phyloP scores from a whole-genome alignment of 1,140 invertebrate species.

The Antheraea mylitta region DNA sequence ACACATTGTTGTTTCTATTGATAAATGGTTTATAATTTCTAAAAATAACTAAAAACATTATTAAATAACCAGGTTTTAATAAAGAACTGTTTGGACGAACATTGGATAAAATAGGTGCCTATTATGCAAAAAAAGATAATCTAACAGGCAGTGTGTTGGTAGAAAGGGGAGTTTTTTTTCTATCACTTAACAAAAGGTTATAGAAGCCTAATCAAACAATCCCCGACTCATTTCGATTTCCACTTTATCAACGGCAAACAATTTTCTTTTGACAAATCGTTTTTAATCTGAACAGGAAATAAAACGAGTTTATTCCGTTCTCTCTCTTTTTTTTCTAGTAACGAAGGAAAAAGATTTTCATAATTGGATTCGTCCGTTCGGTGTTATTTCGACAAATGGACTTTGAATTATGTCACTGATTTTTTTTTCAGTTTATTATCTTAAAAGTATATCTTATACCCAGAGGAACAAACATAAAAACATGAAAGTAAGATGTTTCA shows the following conservation, averaged over 20 bases:
- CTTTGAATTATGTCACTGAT: neutral
- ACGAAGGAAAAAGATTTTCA: conserved; percentile 28
- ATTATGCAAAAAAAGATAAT: too few species aligned
- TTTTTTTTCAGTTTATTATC: neutral
- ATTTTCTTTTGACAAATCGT: conserved; percentile 32
- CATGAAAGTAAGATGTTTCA: too few species aligned
- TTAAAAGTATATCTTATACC: too few species aligned
- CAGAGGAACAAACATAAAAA: too few species aligned
- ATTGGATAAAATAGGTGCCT: too few species aligned
- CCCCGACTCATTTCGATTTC: conserved; percentile 16
- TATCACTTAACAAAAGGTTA: neutral
- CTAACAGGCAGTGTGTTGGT: too few species aligned
- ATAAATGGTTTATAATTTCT: too few species aligned
- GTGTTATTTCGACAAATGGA: conserved; percentile 16
- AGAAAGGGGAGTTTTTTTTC: neutral
- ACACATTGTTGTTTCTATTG: too few species aligned
- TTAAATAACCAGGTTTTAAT: too few species aligned
- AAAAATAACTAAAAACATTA: too few species aligned
- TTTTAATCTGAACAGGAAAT: conserved; percentile 30
- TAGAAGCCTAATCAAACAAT: conserved; percentile 18
- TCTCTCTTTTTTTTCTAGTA: conserved; percentile 11
- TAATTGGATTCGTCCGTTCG: conserved; percentile 31
- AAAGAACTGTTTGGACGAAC: too few species aligned
- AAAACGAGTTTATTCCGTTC: conserved; percentile 21
- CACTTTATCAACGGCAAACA: conserved; percentile 28